phyloP scores from a whole-genome alignment of 2,113 vertebrate species.

The Scatophagus argus region DNA sequence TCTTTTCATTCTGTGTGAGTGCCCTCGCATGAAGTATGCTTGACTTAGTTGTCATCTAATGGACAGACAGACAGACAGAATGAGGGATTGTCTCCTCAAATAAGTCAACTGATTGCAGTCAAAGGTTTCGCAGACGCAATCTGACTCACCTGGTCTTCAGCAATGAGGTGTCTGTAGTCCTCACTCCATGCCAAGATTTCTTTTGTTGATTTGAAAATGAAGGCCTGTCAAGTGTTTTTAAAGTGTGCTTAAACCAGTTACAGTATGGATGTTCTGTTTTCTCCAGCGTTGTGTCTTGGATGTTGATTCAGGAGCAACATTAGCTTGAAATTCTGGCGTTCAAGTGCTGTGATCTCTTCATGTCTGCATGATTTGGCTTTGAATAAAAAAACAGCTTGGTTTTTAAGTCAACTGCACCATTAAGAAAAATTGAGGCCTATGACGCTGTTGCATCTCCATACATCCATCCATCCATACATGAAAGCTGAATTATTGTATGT shows the following conservation, averaged over 20 bases:
- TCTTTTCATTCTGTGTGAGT: conserved; percentile 2
- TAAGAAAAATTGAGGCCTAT: background rate
- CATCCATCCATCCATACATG: conserved; percentile 2
- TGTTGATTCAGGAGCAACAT: background rate
- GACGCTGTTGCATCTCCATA: background rate
- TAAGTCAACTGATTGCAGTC: background rate
- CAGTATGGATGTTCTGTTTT: background rate
- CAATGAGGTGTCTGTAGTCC: background rate
- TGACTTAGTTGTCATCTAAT: background rate
- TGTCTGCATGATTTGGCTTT: background rate
- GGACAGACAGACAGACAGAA: background rate
- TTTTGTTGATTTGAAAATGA: conserved; percentile 27
- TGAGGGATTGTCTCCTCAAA: background rate
- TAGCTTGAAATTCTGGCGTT: background rate
- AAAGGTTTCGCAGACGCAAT: background rate
- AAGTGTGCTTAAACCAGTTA: background rate
- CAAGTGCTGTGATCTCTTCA: conserved; percentile 4
- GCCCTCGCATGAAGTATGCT: background rate
- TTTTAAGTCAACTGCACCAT: background rate
- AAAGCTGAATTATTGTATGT: conserved; percentile 18
- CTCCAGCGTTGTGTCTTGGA: background rate
- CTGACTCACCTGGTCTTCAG: background rate
- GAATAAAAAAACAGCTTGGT: background rate
- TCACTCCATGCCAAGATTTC: background rate
- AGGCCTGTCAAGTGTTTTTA: background rate